Percentiles rank a stretch among this genome's conserved stretches.
phyloP scores from a whole-genome alignment of 1,140 invertebrate species.

The Procambarus clarkii region DNA sequence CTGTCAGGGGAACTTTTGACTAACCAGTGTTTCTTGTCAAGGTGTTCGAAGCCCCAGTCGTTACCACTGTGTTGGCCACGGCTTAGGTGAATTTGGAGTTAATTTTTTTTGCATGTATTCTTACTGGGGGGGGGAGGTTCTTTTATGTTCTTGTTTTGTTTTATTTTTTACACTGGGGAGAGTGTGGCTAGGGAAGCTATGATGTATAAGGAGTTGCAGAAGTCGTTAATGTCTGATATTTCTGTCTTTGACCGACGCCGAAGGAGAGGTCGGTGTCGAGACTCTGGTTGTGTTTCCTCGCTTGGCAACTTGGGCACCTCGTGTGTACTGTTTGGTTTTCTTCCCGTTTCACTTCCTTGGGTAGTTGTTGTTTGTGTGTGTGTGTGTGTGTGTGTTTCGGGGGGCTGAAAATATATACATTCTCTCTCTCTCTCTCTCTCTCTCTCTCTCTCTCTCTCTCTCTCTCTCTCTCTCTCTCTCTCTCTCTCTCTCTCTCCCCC shows the following conservation, averaged over 20 bases:
- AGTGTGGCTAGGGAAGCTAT: too few species aligned
- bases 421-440: constrained; percentile 3
- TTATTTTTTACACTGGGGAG: too few species aligned
- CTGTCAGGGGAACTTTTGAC: constrained; percentile 59
- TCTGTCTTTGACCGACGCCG: too few species aligned
- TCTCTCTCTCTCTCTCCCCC: neutral
- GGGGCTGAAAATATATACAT: too few species aligned
- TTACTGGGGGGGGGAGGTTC: too few species aligned
- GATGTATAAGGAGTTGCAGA: too few species aligned
- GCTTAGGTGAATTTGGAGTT: too few species aligned
- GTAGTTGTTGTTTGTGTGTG: neutral
- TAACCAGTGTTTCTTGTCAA: constrained; percentile 64
- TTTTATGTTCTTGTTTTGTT: too few species aligned
- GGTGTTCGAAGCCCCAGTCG: constrained; percentile 1
- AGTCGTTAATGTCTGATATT: too few species aligned
- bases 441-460: constrained; percentile 22
- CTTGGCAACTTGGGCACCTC: constrained; percentile 45
- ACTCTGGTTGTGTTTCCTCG: constrained; percentile 11
- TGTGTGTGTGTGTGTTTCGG: constrained; percentile 23
- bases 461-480: neutral
- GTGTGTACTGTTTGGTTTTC: constrained; percentile 55
- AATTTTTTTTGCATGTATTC: too few species aligned
- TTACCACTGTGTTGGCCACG: neutral
- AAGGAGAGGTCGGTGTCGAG: too few species aligned
- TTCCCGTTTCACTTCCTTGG: constrained; percentile 43